Evolutionary conservation across 2,888 invertebrate genomes (phyloP), one percentile per base, ranked within the genome.

Genomic region (Ennomos erosarius): DNA sequence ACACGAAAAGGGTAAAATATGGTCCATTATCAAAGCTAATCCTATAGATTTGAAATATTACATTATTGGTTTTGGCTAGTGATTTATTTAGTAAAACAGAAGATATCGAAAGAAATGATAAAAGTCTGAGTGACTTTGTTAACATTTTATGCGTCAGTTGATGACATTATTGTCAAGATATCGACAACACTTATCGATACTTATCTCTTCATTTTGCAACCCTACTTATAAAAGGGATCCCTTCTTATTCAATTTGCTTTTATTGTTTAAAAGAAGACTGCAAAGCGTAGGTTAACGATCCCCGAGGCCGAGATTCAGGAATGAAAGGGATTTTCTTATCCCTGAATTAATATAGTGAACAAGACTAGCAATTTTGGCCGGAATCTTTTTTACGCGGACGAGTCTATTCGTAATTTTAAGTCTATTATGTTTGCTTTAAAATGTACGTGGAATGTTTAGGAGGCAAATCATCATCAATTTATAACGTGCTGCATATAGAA

Each of bases 171-270:
- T 26, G 26, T 26, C 26, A 26, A 26, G 26, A 26, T 26, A n/a
- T 48, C 39, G 13, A 46, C 10, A 48, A 10, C 43, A 33, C 4
- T 26, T 42, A 47, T 48, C 55, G 35, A 47, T 34, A 55, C 39
- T 48, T 36, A 39, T 39, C 13, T 38, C 37, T 11, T 37, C 26
- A 13, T 16, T 10, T 16, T 44, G 11, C 39, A 48, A 33, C 53
- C 40, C 38, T 78, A 76, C 73, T 75, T 72, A 69, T 70, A 73
- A 73, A 70, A 73, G 72, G 74, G 75, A 67, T 63, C 68, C 71
- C 62, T 69, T 75, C 71, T 77, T 80, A 81, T 81, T 80, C 81
- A 81, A 83, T 82, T 83, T 81, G 76, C 74, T 81, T 83, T 83
- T 81, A 81, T 81, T 82, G 80, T 82, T 81, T 77, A 74, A 79